These are phyloP conservation scores for Xyrichtys novacula DNA, from an alignment of 2,797 vertebrate genomes.

Conservation along the genomic window DNA sequence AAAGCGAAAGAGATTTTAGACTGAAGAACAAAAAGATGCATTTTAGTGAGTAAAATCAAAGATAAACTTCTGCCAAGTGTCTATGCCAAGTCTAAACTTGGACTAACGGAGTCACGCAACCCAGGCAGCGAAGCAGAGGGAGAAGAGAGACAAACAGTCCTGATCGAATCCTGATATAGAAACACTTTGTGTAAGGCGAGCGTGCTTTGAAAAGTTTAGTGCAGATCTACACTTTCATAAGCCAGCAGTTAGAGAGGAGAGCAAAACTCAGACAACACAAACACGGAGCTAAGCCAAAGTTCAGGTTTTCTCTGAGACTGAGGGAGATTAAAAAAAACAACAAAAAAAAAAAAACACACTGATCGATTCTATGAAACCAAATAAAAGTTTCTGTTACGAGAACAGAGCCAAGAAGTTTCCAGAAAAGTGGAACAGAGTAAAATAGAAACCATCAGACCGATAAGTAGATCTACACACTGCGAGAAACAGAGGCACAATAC, in stretches of 20 bases:
- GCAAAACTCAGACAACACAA: constrained; percentile 4
- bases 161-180: constrained; percentile 16
- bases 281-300: background rate
- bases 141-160: background rate
- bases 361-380: constrained; percentile 9
- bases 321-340: constrained; percentile 1
- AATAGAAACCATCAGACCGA: no score
- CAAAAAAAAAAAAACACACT: no score
- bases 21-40: background rate
- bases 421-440: background rate
- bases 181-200: constrained; percentile 10
- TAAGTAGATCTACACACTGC: background rate
- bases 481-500: background rate
- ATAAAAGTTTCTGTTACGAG: background rate
- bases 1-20: background rate
- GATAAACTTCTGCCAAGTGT: constrained; percentile 19
- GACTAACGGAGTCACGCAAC: constrained; percentile 8
- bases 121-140: background rate
- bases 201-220: constrained; percentile 14
- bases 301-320: constrained; percentile 14
- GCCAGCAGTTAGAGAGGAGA: constrained; percentile 16
- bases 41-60: constrained; percentile 12
- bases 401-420: constrained; percentile 3
- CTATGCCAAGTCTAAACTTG: constrained; percentile 25
- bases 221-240: constrained; percentile 9